Percentiles rank a stretch among this genome's conserved stretches.
Conservation (phyloP, 2,888 invertebrate genomes). For the Drosophila melanosoma region DNA sequence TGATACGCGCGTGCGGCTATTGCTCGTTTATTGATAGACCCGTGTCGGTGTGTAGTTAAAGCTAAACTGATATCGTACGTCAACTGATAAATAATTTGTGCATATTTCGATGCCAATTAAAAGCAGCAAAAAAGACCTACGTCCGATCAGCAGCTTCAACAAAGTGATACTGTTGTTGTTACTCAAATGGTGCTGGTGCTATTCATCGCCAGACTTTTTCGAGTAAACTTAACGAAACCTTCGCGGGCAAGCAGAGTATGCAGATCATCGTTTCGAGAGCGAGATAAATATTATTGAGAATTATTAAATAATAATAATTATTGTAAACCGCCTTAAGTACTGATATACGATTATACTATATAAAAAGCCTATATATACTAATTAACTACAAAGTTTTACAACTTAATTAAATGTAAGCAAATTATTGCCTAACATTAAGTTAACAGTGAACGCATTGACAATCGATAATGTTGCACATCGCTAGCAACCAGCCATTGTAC, state of each 20-base stretch:
- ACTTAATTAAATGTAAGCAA: background rate
- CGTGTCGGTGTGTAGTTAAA: conserved; percentile 28
- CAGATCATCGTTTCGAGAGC: background rate
- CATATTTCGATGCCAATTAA: conserved; percentile 21
- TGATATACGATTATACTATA: background rate
- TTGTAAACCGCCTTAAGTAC: background rate
- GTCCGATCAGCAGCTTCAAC: conserved; percentile 55
- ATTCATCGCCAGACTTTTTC: conserved; percentile 13
- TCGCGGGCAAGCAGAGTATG: conserved; percentile 13
- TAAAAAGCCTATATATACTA: background rate
- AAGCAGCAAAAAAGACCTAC: conserved; percentile 21
- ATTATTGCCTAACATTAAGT: background rate
- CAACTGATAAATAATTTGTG: conserved; percentile 41
- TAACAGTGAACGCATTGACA: background rate
- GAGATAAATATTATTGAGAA: background rate
- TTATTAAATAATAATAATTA: background rate
- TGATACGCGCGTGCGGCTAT: conserved; percentile 22
- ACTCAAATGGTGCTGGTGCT: conserved; percentile 40
- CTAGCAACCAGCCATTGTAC: conserved; percentile 37
- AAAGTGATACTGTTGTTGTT: conserved; percentile 50
- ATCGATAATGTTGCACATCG: conserved; percentile 26
- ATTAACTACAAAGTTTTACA: background rate
- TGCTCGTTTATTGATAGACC: conserved; percentile 15
- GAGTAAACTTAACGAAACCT: conserved; percentile 29
- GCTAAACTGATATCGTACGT: conserved; percentile 36